Conservation (phyloP, 2,888 invertebrate species). For the Phytoseiulus persimilis region DNA sequence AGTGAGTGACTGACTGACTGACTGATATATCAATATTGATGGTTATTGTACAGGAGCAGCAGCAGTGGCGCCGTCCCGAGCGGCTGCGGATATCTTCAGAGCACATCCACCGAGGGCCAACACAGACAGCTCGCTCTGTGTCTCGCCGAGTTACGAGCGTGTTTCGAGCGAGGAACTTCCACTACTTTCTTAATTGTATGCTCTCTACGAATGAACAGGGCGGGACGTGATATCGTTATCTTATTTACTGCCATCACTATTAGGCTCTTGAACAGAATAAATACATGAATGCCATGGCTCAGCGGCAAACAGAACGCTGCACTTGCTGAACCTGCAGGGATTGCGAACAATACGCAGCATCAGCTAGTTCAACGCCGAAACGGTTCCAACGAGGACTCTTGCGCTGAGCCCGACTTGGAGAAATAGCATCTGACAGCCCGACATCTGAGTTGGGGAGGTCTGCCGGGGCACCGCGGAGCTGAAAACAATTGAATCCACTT, state of each 20-base stretch:
- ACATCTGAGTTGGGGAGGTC: too few species aligned
- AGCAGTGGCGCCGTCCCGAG: background rate
- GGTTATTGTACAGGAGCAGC: background rate
- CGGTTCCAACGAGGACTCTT: too few species aligned
- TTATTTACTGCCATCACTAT: background rate
- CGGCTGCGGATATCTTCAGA: background rate
- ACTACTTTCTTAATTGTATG: constrained; percentile 5
- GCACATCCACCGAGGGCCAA: background rate
- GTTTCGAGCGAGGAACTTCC: background rate
- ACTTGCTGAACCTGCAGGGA: background rate
- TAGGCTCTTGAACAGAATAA: background rate
- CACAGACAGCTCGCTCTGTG: background rate
- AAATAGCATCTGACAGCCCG: too few species aligned
- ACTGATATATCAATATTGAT: background rate
- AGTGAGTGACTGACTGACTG: background rate
- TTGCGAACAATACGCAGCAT: background rate
- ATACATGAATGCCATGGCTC: background rate
- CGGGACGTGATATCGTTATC: background rate
- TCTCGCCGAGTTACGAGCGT: background rate
- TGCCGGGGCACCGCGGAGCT: background rate
- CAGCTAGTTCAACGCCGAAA: background rate
- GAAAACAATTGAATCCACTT: constrained; percentile 5
- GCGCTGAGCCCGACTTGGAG: too few species aligned
- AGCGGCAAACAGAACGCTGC: background rate
- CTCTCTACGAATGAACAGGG: background rate